phyloP scores from a whole-genome alignment of 2,888 invertebrate species.

The Erebia palarica region DNA sequence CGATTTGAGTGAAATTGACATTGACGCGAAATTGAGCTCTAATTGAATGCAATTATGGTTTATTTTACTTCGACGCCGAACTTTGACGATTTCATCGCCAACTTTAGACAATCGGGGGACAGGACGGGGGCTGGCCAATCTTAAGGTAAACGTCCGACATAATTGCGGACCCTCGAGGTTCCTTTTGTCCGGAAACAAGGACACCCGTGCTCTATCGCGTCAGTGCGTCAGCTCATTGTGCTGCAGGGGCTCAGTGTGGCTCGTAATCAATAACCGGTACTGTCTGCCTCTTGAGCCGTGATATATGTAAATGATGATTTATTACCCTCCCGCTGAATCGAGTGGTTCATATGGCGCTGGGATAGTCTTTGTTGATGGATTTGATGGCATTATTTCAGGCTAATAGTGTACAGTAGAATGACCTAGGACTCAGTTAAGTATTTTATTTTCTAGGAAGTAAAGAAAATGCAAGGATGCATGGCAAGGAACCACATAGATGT shows the following conservation, averaged over 20 bases:
- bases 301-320: conserved; percentile 25
- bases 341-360: conserved; percentile 13
- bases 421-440: not conserved
- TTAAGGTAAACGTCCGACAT: not conserved
- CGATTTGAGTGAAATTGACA: too few relatives aligned
- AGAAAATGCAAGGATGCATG: too few relatives aligned
- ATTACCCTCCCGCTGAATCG: conserved; percentile 16
- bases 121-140: not conserved
- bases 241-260: conserved; percentile 25
- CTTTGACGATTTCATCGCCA: too few relatives aligned
- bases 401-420: not conserved
- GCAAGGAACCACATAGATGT: too few relatives aligned
- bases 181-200: conserved; percentile 2
- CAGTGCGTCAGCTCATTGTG: conserved; percentile 19
- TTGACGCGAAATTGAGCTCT: too few relatives aligned
- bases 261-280: conserved; percentile 35
- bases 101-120: too few relatives aligned
- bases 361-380: conserved; percentile 21
- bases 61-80: too few relatives aligned
- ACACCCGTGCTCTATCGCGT: not conserved
- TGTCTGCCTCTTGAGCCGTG: conserved; percentile 18
- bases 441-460: too few relatives aligned
- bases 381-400: conserved; percentile 5
- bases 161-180: not conserved
- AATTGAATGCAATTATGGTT: too few relatives aligned